A percentile compares a stretch with the other conserved stretches of the same genome.
phyloP scores from a whole-genome alignment of 1,140 invertebrate genomes.

The Microplitis mediator region DNA sequence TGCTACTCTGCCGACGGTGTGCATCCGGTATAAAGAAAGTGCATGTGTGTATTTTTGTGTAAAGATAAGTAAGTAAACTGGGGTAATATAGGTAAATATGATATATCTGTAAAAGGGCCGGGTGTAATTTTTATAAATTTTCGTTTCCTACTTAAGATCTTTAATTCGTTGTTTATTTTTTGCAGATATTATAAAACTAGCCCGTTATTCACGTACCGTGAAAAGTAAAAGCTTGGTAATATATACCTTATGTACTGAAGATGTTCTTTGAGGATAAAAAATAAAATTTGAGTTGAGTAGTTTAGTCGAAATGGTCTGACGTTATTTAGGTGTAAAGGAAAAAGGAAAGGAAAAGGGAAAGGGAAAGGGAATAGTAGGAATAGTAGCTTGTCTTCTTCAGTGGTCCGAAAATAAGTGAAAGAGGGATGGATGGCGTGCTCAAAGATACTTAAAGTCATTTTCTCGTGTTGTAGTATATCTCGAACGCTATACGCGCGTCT shows the following conservation, averaged over 20 bases:
- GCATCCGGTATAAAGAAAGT: slow-evolving; percentile 52
- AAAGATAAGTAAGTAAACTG: background rate
- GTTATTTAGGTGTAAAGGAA: background rate
- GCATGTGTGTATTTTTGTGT: slow-evolving; percentile 14
- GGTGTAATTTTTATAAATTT: background rate
- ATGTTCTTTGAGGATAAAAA: no score
- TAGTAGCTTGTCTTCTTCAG: background rate
- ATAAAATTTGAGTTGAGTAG: background rate
- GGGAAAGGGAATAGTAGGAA: slow-evolving; percentile 5
- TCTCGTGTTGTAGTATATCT: slow-evolving; percentile 10
- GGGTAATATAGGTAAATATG: background rate
- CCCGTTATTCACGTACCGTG: slow-evolving; percentile 13
- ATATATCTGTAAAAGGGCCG: slow-evolving; percentile 17
- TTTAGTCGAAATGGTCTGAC: background rate
- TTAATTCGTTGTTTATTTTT: slow-evolving; percentile 29
- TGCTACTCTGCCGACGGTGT: slow-evolving; percentile 47
- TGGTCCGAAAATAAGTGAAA: slow-evolving; percentile 30
- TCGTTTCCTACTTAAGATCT: background rate
- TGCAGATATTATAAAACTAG: background rate
- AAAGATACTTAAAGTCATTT: slow-evolving; percentile 48
- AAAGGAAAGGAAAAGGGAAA: background rate
- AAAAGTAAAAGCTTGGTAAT: slow-evolving; percentile 26
- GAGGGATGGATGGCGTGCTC: slow-evolving; percentile 46
- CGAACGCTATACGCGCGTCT: slow-evolving; percentile 36
- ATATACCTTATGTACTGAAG: background rate